These are phyloP conservation scores for Cynodonichthys magdalenae DNA, from an alignment of 2,797 vertebrate species.

Conservation along the genomic window DNA sequence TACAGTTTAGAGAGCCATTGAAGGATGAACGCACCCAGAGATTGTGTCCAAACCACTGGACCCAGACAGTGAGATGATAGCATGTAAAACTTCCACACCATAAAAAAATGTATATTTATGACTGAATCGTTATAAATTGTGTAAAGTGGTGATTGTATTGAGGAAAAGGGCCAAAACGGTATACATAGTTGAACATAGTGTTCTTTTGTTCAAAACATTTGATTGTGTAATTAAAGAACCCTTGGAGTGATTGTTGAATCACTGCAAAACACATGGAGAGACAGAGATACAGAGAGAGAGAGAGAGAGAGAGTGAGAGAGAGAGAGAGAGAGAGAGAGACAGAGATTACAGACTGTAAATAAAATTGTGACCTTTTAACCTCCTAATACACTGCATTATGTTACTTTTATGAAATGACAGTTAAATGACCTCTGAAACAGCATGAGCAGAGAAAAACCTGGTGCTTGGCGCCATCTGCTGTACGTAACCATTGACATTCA, in stretches of 20 bases:
- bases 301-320: too few relatives aligned
- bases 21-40: slow-evolving; percentile 56
- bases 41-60: slow-evolving; percentile 33
- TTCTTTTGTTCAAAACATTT: slow-evolving; percentile 1
- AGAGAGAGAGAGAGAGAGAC: not conserved
- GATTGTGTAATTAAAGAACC: slow-evolving; percentile 2
- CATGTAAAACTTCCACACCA: not conserved
- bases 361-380: not conserved
- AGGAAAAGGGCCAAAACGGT: not conserved
- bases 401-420: slow-evolving; percentile 1
- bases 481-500: not conserved
- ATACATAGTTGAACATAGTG: not conserved
- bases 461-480: slow-evolving; percentile 66
- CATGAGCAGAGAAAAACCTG: not conserved
- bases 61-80: slow-evolving; percentile 8
- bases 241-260: slow-evolving; percentile 5
- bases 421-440: not conserved
- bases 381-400: slow-evolving; percentile 17
- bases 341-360: not conserved
- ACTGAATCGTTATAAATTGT: not conserved
- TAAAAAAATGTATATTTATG: not conserved
- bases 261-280: not conserved
- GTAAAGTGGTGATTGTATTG: not conserved
- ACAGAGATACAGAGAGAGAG: not conserved
- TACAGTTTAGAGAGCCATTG: slow-evolving; percentile 67